These are phyloP conservation scores for Clavelina lepadiformis DNA, from an alignment of 23 tunicate species.

Conservation along the genomic window DNA sequence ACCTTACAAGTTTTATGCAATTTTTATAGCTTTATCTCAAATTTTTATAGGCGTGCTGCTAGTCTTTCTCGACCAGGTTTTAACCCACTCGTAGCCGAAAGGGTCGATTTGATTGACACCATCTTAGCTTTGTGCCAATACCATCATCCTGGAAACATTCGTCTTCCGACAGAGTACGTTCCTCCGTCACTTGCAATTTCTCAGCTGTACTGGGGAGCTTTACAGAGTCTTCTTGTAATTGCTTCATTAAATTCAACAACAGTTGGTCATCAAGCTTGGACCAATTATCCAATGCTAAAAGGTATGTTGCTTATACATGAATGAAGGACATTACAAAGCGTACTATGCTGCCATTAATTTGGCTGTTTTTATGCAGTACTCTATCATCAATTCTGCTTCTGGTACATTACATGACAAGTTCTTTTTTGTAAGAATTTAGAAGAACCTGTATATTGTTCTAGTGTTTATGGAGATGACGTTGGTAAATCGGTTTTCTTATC, in stretches of 20 bases:
- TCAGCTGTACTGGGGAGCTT: slow-evolving; percentile 56
- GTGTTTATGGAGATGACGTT: slow-evolving; percentile 88
- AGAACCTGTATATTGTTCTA: not conserved
- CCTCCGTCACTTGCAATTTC: slow-evolving; percentile 81
- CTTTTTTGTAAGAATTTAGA: no score
- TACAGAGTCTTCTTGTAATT: slow-evolving; percentile 51
- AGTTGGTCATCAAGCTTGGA: slow-evolving; percentile 82
- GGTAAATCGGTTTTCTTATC: slow-evolving; percentile 63
- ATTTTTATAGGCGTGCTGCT: slow-evolving; percentile 45
- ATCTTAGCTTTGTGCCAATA: slow-evolving; percentile 58
- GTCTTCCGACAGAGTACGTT: slow-evolving; percentile 56
- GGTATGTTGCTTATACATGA: no score
- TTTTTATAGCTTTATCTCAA: not conserved
- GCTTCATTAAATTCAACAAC: slow-evolving; percentile 54
- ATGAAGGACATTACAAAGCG: no score
- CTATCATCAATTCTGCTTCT: no score
- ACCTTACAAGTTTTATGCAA: not conserved
- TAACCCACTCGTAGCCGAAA: slow-evolving; percentile 44
- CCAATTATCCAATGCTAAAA: slow-evolving; percentile 64
- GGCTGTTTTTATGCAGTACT: no score
- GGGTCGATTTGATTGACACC: slow-evolving; percentile 65
- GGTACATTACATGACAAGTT: no score
- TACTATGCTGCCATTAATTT: no score
- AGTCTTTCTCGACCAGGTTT: slow-evolving; percentile 25
- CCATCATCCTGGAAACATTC: slow-evolving; percentile 74